Evolutionary conservation across 2,797 vertebrate genomes (phyloP).

Genomic region (Champsocephalus gunnari): DNA sequence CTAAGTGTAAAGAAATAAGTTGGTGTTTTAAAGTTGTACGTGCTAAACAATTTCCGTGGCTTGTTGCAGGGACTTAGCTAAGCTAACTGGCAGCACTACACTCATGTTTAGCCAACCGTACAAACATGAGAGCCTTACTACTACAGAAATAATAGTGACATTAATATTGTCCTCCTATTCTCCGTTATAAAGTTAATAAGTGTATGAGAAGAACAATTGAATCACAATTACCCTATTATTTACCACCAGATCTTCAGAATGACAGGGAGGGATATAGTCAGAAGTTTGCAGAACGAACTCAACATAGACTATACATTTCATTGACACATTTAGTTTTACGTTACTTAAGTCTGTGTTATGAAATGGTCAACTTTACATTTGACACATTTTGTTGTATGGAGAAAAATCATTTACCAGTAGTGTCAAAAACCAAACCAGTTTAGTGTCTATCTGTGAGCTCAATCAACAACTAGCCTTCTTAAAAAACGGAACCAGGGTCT

Average conservation of each 20-base stretch:
- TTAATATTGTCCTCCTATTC: not conserved
- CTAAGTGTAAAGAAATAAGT: not conserved
- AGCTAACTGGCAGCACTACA: not conserved
- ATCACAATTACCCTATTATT: not conserved
- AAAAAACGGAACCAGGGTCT: conserved; percentile 72
- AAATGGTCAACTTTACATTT: not conserved
- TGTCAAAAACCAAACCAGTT: conserved; percentile 15
- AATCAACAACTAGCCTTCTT: conserved; percentile 14
- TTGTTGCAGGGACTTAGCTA: not conserved
- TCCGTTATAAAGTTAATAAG: not conserved
- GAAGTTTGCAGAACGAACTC: not conserved
- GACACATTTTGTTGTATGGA: not conserved
- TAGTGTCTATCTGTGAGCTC: conserved; percentile 28
- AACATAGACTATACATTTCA: not conserved
- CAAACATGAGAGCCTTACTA: not conserved
- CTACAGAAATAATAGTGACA: not conserved
- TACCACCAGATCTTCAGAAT: not conserved
- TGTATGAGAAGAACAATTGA: no score
- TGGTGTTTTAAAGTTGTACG: not conserved
- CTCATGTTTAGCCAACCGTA: not conserved
- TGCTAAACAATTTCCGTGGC: not conserved
- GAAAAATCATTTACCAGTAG: conserved; percentile 10
- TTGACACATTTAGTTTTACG: not conserved
- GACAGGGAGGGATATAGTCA: no score
- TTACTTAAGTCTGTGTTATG: not conserved